Evolutionary conservation across 2,113 vertebrate species (phyloP), one percentile per base, ranked within the genome.

Genomic region (Pterocles gutturalis): DNA sequence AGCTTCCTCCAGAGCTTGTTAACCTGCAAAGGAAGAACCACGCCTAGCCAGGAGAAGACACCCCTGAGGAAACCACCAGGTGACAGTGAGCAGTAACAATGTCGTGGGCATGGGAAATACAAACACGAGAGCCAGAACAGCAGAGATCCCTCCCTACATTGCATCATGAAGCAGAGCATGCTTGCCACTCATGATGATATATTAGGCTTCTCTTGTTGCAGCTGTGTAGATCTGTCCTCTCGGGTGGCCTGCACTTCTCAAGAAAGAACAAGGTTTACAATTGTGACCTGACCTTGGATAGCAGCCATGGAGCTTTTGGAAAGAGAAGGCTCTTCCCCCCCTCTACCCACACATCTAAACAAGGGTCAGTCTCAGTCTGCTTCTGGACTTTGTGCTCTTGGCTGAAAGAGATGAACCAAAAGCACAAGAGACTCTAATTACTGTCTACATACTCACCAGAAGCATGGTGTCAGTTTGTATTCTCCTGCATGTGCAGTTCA

Each of bases 231-330:
- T 75, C 49, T 75, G 22, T n/a, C 31, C n/a, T 69, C 66, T 79
- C 7, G 0, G 11, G 26, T 24, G 55, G 83, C 49, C 21, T 60
- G 60, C 34, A 20, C 41, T 64, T 90, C 0, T 0, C 34, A 70
- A 83, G 66, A 87, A 86, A 46, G 26, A 83, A 58, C 17, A 14
- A 17, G n/a, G 54, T 79, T 25, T 79, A 46, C 60, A 86, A 17
- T 9, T 83, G 41, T 51, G 53, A 78, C 41, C 60, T 61, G 29
- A 51, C 25, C 58, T 83, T 72, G 86, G 71, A 46, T 13, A 41
- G 36, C 3, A 46, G 60, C 53, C 70, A 57, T 36, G 33, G 13
- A 66, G 31, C 55, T 60, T 55, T 11, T 70, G 41, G 81, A 78
- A 92, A 89, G 25, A 18, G 22, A 77, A 86, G 64, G 81, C 18